A percentile compares a stretch with the other conserved stretches of the same genome.
phyloP scores from a whole-genome alignment of 1,140 invertebrate species.

The Papilio glaucus region DNA sequence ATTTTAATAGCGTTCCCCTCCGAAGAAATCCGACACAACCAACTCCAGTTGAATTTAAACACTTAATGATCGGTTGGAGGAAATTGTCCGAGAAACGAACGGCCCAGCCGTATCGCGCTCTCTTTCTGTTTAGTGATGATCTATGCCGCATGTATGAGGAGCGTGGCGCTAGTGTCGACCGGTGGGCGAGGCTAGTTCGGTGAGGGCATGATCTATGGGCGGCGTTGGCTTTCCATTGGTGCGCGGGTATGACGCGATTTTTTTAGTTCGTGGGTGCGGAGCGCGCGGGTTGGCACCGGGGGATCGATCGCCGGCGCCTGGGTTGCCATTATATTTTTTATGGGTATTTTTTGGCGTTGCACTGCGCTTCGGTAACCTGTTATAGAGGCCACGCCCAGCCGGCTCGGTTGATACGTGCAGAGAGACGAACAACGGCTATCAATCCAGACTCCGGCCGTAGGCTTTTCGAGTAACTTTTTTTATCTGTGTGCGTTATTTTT shows the following conservation, averaged over 20 bases:
- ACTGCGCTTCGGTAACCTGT: conserved; percentile 76
- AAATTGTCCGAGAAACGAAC: conserved; percentile 82
- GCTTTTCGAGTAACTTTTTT: conserved; percentile 69
- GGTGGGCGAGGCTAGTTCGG: conserved; percentile 51
- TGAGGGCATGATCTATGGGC: conserved; percentile 58
- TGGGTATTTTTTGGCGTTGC: conserved; percentile 80
- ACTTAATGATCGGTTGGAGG: conserved; percentile 82
- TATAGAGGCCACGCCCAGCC: conserved; percentile 71
- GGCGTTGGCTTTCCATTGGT: conserved; percentile 58
- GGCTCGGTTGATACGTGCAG: conserved; percentile 60
- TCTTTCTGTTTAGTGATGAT: conserved; percentile 73
- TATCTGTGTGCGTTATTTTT: conserved; percentile 53
- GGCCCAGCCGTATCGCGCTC: conserved; percentile 66
- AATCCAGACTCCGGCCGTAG: conserved; percentile 71
- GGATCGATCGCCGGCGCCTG: conserved; percentile 73
- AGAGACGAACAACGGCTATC: conserved; percentile 64
- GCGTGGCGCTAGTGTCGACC: conserved; percentile 62
- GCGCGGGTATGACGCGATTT: conserved; percentile 63
- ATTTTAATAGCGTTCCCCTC: conserved; percentile 82
- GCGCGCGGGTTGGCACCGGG: conserved; percentile 66
- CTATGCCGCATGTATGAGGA: conserved; percentile 67
- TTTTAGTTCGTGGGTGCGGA: conserved; percentile 69
- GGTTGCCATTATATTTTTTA: conserved; percentile 81
- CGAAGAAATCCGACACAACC: conserved; percentile 81
- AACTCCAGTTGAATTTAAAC: conserved; percentile 82